A percentile compares a stretch with the other conserved stretches of the same genome.
phyloP scores from a whole-genome alignment of 2,888 invertebrate species.

The Pachliopta kotzebuea region DNA sequence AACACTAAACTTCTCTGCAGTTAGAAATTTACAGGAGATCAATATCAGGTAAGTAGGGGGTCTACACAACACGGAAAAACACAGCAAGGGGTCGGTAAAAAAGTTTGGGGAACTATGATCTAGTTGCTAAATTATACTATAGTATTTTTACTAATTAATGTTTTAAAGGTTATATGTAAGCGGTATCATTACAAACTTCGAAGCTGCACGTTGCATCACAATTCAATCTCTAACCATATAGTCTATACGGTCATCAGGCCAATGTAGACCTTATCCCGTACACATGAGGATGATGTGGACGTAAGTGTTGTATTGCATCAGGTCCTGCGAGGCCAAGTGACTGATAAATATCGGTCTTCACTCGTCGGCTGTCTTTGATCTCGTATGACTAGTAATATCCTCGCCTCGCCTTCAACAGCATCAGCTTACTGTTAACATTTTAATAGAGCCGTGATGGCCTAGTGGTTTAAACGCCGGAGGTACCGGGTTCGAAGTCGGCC shows the following conservation, averaged over 20 bases:
- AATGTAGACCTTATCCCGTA: slow-evolving; percentile 34
- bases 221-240: slow-evolving; percentile 45
- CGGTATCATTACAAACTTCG: background rate
- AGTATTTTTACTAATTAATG: no score
- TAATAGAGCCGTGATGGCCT: no score
- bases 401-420: slow-evolving; percentile 19
- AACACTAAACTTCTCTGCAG: no score
- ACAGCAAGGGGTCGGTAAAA: no score
- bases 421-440: slow-evolving; percentile 12
- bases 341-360: slow-evolving; percentile 56
- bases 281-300: slow-evolving; percentile 16
- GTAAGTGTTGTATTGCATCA: slow-evolving; percentile 38
- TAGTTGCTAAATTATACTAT: no score
- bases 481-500: no score
- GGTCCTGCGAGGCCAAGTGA: slow-evolving; percentile 59
- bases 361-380: slow-evolving; percentile 49
- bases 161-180: no score
- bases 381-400: slow-evolving; percentile 52
- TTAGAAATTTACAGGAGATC: no score
- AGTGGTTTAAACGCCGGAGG: no score
- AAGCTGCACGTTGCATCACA: slow-evolving; percentile 47
- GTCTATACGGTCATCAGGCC: slow-evolving; percentile 21
- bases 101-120: no score
- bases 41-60: no score
- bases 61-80: no score